Evolutionary conservation across 1,140 invertebrate genomes (phyloP).

Genomic region (Oncopodura yosiiana): DNA sequence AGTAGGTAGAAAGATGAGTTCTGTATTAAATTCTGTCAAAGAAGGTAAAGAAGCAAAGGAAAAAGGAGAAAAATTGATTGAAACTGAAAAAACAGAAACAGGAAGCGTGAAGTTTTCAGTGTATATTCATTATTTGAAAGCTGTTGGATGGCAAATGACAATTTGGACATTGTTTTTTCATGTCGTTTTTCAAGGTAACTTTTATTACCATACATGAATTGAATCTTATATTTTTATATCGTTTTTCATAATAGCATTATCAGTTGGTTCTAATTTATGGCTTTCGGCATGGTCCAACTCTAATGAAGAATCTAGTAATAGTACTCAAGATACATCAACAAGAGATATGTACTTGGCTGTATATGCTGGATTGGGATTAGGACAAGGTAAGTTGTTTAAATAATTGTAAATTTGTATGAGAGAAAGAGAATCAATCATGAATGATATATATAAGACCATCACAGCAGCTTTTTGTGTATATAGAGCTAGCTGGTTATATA

Average conservation of each 20-base stretch:
- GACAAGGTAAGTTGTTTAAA: slow-evolving; percentile 63
- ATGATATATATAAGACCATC: too few species aligned
- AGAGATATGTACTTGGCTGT: slow-evolving; percentile 76
- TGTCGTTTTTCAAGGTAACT: slow-evolving; percentile 38
- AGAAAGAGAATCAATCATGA: too few species aligned
- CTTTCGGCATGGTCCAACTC: slow-evolving; percentile 19
- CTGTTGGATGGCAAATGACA: slow-evolving; percentile 41
- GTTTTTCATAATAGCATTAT: slow-evolving; percentile 13
- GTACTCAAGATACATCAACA: slow-evolving; percentile 37
- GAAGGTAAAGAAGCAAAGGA: background rate
- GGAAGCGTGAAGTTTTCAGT: slow-evolving; percentile 46
- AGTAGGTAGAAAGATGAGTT: slow-evolving; percentile 12
- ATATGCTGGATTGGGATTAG: slow-evolving; percentile 73
- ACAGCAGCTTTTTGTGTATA: too few species aligned
- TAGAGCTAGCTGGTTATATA: too few species aligned
- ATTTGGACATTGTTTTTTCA: slow-evolving; percentile 41
- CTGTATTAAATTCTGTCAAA: background rate
- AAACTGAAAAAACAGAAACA: slow-evolving; percentile 44
- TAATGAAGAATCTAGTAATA: slow-evolving; percentile 30
- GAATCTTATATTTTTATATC: background rate
- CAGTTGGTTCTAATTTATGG: slow-evolving; percentile 31
- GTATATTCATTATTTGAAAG: slow-evolving; percentile 44
- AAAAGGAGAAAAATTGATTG: slow-evolving; percentile 40
- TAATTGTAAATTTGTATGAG: too few species aligned
- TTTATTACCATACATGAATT: background rate